Evolutionary conservation across 2,888 invertebrate species (phyloP), one percentile per base, ranked within the genome.

Genomic region (Epinotia demarniana): DNA sequence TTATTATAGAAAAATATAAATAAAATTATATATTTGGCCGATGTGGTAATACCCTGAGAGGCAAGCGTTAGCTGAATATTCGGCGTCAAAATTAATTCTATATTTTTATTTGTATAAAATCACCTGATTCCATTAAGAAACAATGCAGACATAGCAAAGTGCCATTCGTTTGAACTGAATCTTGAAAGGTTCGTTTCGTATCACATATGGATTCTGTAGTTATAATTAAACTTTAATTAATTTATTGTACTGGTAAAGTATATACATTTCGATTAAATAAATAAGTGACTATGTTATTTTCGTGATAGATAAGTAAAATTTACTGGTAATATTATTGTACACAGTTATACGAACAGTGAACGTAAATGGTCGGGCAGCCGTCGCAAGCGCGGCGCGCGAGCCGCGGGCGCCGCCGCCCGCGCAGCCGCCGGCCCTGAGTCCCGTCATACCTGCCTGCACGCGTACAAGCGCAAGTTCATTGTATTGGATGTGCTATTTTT

Each of bases 11-110:
- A 92, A 93, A 92, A 89, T 92, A 91, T 92, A 92, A 90, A 89
- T 90, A 89, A 90, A 90, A 90, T 89, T 91, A 93, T 93, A 92
- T 94, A 93, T 94, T 92, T 87, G 91, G 90, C 90, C 92, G 91
- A 92, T 91, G 93, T 95, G 96, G 96, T 96, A 95, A 95, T 95
- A 96, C 96, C 96, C 96, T 96, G 95, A 96, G 95, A 96, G 96
- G 96, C 96, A 96, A 93, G 92, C 88, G 88, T 90, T 90, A 89
- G 90, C 86, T 89, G 87, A 90, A 84, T 90, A 86, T 93, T 93
- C 88, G 92, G 90, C 88, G 84, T 92, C 93, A 89, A 94, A 94
- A 93, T 93, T 94, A 79, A 89, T 88, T 86, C 81, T 89, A 85
- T 86, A 84, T 88, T 86, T 88, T 83, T 87, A 75, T 83, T 83